Percentiles rank a stretch among this genome's conserved stretches.
Conservation (phyloP, 2,888 invertebrate genomes). For the Xestia ashworthii region DNA sequence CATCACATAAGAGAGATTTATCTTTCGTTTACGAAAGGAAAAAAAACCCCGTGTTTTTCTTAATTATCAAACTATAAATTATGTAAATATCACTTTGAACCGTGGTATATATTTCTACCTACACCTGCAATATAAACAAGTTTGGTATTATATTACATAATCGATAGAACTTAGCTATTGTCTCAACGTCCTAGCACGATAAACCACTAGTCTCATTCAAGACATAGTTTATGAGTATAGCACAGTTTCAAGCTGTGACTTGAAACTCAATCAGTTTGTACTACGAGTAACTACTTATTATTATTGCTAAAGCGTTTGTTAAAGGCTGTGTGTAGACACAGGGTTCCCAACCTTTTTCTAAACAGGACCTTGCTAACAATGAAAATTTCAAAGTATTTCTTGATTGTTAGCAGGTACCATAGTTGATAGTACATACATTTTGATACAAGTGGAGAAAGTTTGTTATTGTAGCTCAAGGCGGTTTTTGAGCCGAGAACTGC, state of each 20-base stretch:
- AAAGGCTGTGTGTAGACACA: background rate
- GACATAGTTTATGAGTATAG: background rate
- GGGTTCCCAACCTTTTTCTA: background rate
- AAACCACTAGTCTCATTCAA: background rate
- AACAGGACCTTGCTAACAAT: background rate
- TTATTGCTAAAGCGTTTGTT: background rate
- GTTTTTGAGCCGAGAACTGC: too few relatives aligned
- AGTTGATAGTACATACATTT: too few relatives aligned
- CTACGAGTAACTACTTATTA: background rate
- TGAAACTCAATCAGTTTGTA: conserved; percentile 28
- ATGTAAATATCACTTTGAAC: background rate
- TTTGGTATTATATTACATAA: too few relatives aligned
- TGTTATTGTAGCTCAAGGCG: too few relatives aligned
- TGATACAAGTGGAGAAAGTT: too few relatives aligned
- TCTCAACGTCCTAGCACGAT: background rate
- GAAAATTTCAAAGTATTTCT: too few relatives aligned
- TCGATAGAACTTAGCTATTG: background rate
- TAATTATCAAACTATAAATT: too few relatives aligned
- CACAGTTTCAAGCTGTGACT: conserved; percentile 24
- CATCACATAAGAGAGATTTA: too few relatives aligned
- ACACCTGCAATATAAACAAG: background rate
- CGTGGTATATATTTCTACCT: background rate
- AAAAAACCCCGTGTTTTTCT: too few relatives aligned
- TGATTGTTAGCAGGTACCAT: too few relatives aligned
- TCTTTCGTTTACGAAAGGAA: too few relatives aligned